Conservation (phyloP, 2,797 vertebrate genomes). For the Tragopan temminckii region DNA sequence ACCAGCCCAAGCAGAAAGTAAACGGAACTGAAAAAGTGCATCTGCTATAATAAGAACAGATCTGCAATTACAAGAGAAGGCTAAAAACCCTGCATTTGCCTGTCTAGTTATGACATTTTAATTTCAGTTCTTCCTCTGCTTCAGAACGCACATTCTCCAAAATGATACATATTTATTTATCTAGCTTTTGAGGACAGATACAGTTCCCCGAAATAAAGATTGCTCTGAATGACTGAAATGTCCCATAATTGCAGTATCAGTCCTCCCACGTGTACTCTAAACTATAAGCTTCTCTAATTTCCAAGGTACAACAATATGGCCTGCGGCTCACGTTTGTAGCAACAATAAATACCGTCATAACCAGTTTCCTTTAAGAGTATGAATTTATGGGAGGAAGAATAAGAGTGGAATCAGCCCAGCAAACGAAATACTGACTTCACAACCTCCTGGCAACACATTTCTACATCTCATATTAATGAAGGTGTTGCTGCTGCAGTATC, state of each 20-base stretch:
- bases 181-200: neutral
- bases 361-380: neutral
- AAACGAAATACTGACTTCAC: neutral
- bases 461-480: constrained; percentile 35
- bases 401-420: neutral
- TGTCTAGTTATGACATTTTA: constrained; percentile 33
- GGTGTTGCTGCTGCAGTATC: neutral
- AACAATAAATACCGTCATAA: neutral
- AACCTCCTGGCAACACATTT: neutral
- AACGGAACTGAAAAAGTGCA: neutral
- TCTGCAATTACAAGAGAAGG: neutral
- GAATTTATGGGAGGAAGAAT: neutral
- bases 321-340: neutral
- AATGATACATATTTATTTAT: constrained; percentile 12
- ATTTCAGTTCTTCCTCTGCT: constrained; percentile 27
- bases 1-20: neutral
- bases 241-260: neutral
- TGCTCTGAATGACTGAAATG: neutral
- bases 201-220: neutral
- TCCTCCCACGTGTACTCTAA: neutral
- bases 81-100: constrained; percentile 29
- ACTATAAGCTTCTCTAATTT: constrained; percentile 6
- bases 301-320: neutral
- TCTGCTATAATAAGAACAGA: neutral
- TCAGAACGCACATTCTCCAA: constrained; percentile 2